Evolutionary conservation across 2,797 vertebrate genomes (phyloP).

Genomic region (Pipistrellus kuhlii): DNA sequence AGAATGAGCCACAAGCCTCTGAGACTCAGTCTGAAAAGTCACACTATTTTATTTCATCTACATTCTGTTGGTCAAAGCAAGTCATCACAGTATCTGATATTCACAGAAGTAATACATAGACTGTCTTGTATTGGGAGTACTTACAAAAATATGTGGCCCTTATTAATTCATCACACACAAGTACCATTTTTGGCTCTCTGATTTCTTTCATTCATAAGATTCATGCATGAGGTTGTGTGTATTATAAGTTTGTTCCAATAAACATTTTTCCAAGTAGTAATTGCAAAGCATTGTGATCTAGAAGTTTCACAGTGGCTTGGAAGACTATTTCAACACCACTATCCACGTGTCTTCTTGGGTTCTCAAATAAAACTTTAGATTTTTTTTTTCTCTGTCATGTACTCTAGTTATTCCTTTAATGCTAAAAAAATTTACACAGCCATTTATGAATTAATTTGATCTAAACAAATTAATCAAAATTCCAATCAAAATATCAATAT

Average conservation of each 20-base stretch:
- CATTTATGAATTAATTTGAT: not conserved
- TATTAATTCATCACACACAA: not conserved
- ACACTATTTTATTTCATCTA: not conserved
- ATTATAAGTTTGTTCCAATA: not conserved
- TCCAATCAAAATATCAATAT: not conserved
- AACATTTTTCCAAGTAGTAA: slow-evolving; percentile 56
- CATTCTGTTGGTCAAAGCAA: not conserved
- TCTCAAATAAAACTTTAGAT: slow-evolving; percentile 17
- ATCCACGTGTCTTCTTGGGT: not conserved
- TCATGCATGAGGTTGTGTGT: not conserved
- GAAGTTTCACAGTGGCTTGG: slow-evolving; percentile 9
- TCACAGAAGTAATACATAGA: not conserved
- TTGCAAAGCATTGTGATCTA: slow-evolving; percentile 39
- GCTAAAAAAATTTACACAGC: not conserved
- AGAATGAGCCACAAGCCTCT: not conserved
- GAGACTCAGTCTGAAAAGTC: not conserved
- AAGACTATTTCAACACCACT: not conserved
- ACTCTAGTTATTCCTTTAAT: not conserved
- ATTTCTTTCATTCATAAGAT: not conserved
- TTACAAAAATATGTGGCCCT: not conserved
- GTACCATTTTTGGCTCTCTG: not conserved
- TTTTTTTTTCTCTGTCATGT: not conserved
- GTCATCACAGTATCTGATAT: not conserved
- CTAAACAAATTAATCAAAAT: slow-evolving; percentile 35
- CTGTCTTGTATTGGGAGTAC: not conserved